Percentiles rank a stretch among this genome's conserved stretches.
Evolutionary conservation across 2,113 vertebrate genomes (phyloP).

Genomic region (Tragelaphus imberbis): DNA sequence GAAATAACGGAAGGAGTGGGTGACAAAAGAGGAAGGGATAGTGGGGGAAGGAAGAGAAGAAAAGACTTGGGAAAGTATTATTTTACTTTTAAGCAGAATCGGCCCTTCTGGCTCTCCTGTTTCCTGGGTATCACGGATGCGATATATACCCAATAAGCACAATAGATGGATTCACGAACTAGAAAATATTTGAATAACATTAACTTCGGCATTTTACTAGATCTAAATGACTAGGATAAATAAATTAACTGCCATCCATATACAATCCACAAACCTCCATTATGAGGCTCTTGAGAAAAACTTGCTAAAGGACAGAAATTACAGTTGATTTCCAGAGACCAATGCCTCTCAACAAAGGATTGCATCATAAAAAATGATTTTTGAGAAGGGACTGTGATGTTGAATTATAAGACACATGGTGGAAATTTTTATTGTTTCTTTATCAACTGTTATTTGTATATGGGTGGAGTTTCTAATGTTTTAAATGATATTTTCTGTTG

Average conservation of each 20-base stretch:
- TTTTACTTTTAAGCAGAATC: background rate
- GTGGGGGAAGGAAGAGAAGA: rapidly evolving
- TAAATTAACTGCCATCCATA: background rate
- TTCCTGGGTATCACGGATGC: background rate
- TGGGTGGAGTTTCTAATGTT: background rate
- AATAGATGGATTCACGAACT: background rate
- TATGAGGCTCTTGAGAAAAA: background rate
- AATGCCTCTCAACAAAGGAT: background rate
- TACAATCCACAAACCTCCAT: background rate
- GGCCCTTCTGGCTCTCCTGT: background rate
- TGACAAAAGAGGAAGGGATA: background rate
- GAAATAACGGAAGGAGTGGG: background rate
- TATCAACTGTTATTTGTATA: background rate
- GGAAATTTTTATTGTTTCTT: background rate
- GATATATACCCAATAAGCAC: background rate
- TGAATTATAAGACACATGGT: background rate
- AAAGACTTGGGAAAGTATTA: background rate
- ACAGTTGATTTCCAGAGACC: background rate
- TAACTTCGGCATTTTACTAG: background rate
- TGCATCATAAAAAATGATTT: background rate
- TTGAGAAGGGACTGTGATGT: background rate
- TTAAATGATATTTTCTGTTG: background rate
- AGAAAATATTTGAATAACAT: background rate
- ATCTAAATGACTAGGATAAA: background rate
- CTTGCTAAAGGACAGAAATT: background rate